Base-by-base conservation (phyloP, 2,797 vertebrate species). In the Cichlasoma orientale region DNA sequence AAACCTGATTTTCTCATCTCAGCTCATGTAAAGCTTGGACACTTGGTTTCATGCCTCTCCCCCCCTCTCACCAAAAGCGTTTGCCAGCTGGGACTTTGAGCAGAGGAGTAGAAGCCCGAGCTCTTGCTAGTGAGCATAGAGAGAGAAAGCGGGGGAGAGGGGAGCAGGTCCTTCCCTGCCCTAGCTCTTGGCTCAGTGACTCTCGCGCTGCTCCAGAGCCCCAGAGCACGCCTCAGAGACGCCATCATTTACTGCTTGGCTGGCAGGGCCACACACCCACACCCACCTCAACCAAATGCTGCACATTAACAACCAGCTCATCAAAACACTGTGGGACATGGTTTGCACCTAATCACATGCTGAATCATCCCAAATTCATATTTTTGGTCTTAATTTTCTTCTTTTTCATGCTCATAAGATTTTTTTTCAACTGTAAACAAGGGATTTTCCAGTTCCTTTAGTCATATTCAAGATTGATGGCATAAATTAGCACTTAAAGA, bases 201-300 rank as follows among this genome's bases (percentile, higher is more conserved):
- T 82, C 70, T 78, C 19, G 77, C 25, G 53, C 78, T 77, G 90
- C 86, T 90, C 85, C 88, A 91, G 81, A 89, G 80, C 78, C 79
- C 85, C 75, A 63, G 72, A 80, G 82, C 90, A 91, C 82, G 82
- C 85, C 93, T 89, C 81, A 76, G 80, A 90, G 92, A 94, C 90
- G 92, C 90, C 93, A 91, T 88, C 83, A 72, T 92, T 93, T 90
- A 92, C 88, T 88, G 85, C 89, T 75, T 81, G 83, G 87, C 86
- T 90, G 84, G 56, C 77, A 78, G 82, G 85, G 85, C 87, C 82
- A 81, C 83, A 87, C 87, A 86, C 78, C 77, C 91, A 90, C 90
- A 88, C 85, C 88, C 88, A 84, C 75, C 78, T 77, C 76, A 31
- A 79, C 74, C 75, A 55, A 86, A 78, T 56, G 50, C 78, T 86